These are phyloP conservation scores for Hofmannophila pseudospretella DNA, from an alignment of 2,888 invertebrate species.

Conservation along the genomic window DNA sequence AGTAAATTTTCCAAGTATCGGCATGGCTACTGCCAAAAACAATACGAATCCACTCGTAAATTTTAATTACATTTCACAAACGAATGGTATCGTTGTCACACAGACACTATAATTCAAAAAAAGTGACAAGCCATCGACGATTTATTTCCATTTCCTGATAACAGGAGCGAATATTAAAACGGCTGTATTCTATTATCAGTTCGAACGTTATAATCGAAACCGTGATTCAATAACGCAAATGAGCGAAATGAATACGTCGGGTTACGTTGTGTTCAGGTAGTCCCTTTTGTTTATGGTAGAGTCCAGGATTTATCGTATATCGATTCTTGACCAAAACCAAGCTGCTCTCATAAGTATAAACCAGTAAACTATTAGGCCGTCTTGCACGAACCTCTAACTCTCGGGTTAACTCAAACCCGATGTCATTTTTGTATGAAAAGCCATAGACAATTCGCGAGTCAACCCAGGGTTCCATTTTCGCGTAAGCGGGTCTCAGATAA, in stretches of 20 bases:
- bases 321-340: no score
- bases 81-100: constrained; percentile 19
- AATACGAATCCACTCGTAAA: background rate
- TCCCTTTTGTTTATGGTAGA: no score
- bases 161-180: constrained; percentile 45
- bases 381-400: no score
- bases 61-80: constrained; percentile 11
- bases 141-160: constrained; percentile 58
- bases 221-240: constrained; percentile 54
- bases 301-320: no score
- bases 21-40: background rate
- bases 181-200: constrained; percentile 48
- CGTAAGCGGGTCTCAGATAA: no score
- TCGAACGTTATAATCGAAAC: constrained; percentile 43
- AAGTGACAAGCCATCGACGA: constrained; percentile 42
- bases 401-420: no score
- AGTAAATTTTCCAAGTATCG: no score
- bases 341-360: no score
- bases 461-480: no score
- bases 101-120: constrained; percentile 44
- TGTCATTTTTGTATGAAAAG: no score
- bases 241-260: constrained; percentile 44
- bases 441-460: no score
- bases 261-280: constrained; percentile 1
- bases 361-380: no score